Conservation (phyloP, 1,140 invertebrate species). For the Capitella teleta region DNA sequence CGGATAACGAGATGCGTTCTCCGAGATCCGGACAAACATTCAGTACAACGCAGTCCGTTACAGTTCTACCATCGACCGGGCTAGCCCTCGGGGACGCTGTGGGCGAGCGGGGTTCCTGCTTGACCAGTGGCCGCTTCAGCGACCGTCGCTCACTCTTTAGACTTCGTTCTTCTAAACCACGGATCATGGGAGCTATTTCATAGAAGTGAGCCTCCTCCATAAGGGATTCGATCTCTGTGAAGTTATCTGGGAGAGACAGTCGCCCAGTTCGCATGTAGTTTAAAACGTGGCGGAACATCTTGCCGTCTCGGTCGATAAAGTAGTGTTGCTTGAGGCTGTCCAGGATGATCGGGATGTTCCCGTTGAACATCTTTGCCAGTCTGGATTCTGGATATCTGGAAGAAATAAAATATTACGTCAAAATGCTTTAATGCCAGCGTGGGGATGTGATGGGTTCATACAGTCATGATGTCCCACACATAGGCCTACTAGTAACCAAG, state of each 20-base stretch:
- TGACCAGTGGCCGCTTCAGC: neutral
- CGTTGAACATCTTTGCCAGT: slow-evolving; percentile 86
- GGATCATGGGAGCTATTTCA: neutral
- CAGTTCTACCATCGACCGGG: slow-evolving; percentile 2
- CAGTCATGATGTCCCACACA: too few relatives aligned
- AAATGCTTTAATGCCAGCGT: too few relatives aligned
- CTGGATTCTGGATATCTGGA: slow-evolving; percentile 80
- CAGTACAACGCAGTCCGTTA: slow-evolving; percentile 65
- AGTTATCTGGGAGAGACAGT: slow-evolving; percentile 74
- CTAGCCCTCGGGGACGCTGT: neutral
- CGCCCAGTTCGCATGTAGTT: slow-evolving; percentile 88
- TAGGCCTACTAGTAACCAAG: too few relatives aligned
- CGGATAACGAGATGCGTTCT: slow-evolving; percentile 73
- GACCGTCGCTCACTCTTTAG: neutral
- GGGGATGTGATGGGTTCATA: too few relatives aligned
- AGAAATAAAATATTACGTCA: too few relatives aligned
- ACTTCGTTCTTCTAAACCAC: neutral
- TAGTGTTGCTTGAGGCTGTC: slow-evolving; percentile 96
- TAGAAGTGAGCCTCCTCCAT: slow-evolving; percentile 66
- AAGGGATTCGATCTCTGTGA: slow-evolving; percentile 76
- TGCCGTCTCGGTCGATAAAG: slow-evolving; percentile 91
- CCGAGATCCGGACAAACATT: slow-evolving; percentile 80
- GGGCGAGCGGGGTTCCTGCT: neutral
- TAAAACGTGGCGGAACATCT: slow-evolving; percentile 89
- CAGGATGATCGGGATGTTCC: slow-evolving; percentile 88